Percentiles rank a stretch among this genome's conserved stretches.
These are phyloP conservation scores for Orthosia incerta DNA, from an alignment of 2,888 invertebrate species.

Conservation along the genomic window DNA sequence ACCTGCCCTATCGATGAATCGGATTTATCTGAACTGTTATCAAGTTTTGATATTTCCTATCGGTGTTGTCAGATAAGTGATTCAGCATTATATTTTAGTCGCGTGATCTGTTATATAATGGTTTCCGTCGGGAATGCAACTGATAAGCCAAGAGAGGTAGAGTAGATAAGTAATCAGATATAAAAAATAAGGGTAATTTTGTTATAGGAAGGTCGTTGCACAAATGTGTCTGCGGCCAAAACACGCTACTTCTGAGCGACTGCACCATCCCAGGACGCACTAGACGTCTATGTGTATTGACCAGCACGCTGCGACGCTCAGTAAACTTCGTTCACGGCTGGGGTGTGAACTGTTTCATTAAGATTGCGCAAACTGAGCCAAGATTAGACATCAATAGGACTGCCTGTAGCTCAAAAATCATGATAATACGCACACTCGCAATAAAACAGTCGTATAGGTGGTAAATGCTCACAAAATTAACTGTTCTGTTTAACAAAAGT, in stretches of 20 bases:
- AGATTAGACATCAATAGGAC: no score
- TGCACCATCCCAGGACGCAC: not conserved
- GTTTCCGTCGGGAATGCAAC: slow-evolving; percentile 1
- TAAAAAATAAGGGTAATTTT: not conserved
- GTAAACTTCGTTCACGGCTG: not conserved
- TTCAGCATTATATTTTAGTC: slow-evolving; percentile 24
- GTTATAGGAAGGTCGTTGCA: not conserved
- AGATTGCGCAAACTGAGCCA: not conserved
- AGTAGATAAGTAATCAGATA: not conserved
- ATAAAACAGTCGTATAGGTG: not conserved
- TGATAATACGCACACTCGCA: not conserved
- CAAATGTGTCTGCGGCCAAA: not conserved
- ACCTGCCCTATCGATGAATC: slow-evolving; percentile 80
- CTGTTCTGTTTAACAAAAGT: not conserved
- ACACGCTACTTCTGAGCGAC: not conserved
- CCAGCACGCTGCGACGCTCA: slow-evolving; percentile 1
- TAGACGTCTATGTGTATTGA: slow-evolving; percentile 30
- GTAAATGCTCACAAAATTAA: no score
- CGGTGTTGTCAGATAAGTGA: slow-evolving; percentile 60
- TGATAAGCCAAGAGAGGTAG: slow-evolving; percentile 8
- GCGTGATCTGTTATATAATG: slow-evolving; percentile 46
- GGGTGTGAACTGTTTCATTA: slow-evolving; percentile 3
- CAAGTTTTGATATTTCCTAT: slow-evolving; percentile 67
- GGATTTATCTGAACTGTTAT: slow-evolving; percentile 72
- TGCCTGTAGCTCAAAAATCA: not conserved